Conservation (phyloP, 2,888 invertebrate genomes). For the Cheilosia pagana region DNA sequence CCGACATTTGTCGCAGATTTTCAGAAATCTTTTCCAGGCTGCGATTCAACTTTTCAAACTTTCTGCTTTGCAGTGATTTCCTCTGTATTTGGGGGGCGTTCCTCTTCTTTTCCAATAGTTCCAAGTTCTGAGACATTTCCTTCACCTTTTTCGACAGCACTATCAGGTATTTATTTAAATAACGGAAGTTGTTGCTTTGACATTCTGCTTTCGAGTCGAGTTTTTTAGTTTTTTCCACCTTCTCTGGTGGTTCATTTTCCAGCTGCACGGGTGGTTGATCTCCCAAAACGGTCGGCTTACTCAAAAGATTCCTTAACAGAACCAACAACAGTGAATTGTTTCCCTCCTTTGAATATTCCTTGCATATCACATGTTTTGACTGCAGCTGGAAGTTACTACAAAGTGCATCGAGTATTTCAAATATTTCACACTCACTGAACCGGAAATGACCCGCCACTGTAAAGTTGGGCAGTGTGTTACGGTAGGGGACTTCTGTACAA, state of each 20-base stretch:
- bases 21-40: slow-evolving; percentile 78
- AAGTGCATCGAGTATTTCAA: slow-evolving; percentile 79
- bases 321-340: slow-evolving; percentile 76
- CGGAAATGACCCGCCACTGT: slow-evolving; percentile 79
- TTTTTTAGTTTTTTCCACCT: slow-evolving; percentile 17
- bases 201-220: slow-evolving; percentile 41
- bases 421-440: slow-evolving; percentile 79
- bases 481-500: slow-evolving; percentile 81
- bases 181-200: slow-evolving; percentile 76
- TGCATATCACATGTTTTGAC: slow-evolving; percentile 65
- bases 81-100: slow-evolving; percentile 22
- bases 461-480: slow-evolving; percentile 81
- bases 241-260: slow-evolving; percentile 11
- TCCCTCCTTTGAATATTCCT: slow-evolving; percentile 72
- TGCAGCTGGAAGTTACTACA: slow-evolving; percentile 61
- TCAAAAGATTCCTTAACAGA: slow-evolving; percentile 73
- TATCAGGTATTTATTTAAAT: slow-evolving; percentile 78
- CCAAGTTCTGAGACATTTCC: slow-evolving; percentile 78
- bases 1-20: slow-evolving; percentile 76
- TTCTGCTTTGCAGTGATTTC: slow-evolving; percentile 73
- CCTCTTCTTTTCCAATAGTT: slow-evolving; percentile 73
- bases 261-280: not conserved
- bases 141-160: slow-evolving; percentile 78
- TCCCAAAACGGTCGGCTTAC: no score
- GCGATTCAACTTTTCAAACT: slow-evolving; percentile 77